Conservation (phyloP, 2,888 invertebrate species). For the Macroteleia sp. region DNA sequence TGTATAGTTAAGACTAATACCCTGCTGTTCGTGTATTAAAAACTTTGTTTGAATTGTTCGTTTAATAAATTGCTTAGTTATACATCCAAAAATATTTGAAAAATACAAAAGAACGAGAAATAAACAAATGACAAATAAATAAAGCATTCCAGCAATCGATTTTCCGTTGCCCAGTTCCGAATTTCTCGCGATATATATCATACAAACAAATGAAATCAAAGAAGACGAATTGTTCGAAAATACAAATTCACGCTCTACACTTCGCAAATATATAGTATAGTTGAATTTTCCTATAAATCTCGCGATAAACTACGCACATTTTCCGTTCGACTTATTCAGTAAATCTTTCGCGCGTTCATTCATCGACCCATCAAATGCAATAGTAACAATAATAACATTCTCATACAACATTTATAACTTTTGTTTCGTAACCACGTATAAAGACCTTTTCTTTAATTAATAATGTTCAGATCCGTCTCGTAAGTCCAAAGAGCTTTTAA, state of each 20-base stretch:
- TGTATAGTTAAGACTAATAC: too few species aligned
- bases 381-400: slow-evolving; percentile 77
- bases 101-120: not conserved
- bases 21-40: slow-evolving; percentile 28
- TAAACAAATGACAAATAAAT: too few species aligned
- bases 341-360: slow-evolving; percentile 39
- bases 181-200: not conserved
- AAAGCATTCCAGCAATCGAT: not conserved
- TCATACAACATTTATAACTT: slow-evolving; percentile 79
- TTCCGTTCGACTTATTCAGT: slow-evolving; percentile 20
- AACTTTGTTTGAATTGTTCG: not conserved
- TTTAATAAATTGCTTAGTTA: not conserved
- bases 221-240: slow-evolving; percentile 32
- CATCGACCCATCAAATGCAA: slow-evolving; percentile 68
- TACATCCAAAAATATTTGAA: not conserved
- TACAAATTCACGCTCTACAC: slow-evolving; percentile 46
- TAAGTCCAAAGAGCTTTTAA: slow-evolving; percentile 81
- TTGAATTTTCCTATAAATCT: slow-evolving; percentile 40
- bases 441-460: slow-evolving; percentile 63
- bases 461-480: slow-evolving; percentile 63
- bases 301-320: slow-evolving; percentile 51
- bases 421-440: slow-evolving; percentile 71
- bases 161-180: slow-evolving; percentile 25
- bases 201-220: slow-evolving; percentile 31
- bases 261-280: slow-evolving; percentile 35